Percentiles rank a stretch among this genome's conserved stretches.
Evolutionary conservation across 1,140 invertebrate species (phyloP).

Genomic region (Drosophila prosaltans): DNA sequence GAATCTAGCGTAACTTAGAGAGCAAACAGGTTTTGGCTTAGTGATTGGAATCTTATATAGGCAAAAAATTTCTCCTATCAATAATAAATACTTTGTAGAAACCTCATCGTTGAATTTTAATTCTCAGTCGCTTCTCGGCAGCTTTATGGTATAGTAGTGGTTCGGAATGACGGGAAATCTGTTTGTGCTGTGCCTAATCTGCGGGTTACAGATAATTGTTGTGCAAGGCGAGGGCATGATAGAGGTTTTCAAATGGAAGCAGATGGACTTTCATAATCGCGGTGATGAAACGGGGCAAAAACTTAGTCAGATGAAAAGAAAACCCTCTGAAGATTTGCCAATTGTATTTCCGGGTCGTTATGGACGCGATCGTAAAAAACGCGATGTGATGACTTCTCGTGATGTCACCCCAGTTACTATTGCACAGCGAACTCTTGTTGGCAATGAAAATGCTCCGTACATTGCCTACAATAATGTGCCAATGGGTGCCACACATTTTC

Average conservation of each 20-base stretch:
- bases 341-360: conserved; percentile 52
- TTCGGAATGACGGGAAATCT: conserved; percentile 1
- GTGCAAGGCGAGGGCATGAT: conserved; percentile 65
- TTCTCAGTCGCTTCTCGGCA: conserved; percentile 28
- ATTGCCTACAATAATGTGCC: conserved; percentile 88
- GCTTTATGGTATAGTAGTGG: conserved; percentile 15
- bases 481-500: conserved; percentile 87
- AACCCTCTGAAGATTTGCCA: conserved; percentile 22
- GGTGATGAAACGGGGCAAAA: conserved; percentile 38
- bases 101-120: background rate
- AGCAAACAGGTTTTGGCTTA: conserved; percentile 33
- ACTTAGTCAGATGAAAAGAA: background rate
- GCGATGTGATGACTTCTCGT: conserved; percentile 57
- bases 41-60: conserved; percentile 20
- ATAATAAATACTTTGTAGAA: conserved; percentile 12
- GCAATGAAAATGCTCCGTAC: conserved; percentile 42
- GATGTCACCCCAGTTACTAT: conserved; percentile 35
- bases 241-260: conserved; percentile 83
- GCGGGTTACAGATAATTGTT: conserved; percentile 24
- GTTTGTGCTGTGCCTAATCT: conserved; percentile 32
- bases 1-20: background rate
- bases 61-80: conserved; percentile 43
- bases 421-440: conserved; percentile 16
- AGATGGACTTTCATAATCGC: conserved; percentile 82
- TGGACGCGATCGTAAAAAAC: conserved; percentile 33